Percentiles rank a stretch among this genome's conserved stretches.
phyloP scores from a whole-genome alignment of 2,888 invertebrate genomes.

The Acheta domesticus region DNA sequence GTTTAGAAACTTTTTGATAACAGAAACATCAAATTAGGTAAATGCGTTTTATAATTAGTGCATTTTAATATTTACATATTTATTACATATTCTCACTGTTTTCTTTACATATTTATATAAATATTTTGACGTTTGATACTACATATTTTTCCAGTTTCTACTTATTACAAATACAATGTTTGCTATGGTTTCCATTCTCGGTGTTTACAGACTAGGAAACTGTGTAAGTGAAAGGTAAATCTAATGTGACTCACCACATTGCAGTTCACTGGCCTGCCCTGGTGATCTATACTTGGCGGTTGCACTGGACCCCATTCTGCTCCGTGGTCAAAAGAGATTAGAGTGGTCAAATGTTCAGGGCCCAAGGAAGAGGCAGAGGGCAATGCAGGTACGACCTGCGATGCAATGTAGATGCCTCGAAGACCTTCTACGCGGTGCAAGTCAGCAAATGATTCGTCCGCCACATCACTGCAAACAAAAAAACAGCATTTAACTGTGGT shows the following conservation, averaged over 20 bases:
- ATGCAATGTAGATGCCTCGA: slow-evolving; percentile 85
- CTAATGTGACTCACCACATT: slow-evolving; percentile 46
- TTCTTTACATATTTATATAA: no score
- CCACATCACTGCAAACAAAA: slow-evolving; percentile 47
- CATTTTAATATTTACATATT: no score
- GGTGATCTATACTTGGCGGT: slow-evolving; percentile 66
- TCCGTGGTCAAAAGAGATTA: slow-evolving; percentile 85
- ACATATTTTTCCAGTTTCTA: no score
- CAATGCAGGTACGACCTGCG: slow-evolving; percentile 55
- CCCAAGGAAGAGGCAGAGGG: slow-evolving; percentile 49
- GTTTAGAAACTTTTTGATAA: no score
- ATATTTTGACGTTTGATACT: no score
- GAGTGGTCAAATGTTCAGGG: slow-evolving; percentile 71
- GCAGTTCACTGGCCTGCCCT: slow-evolving; percentile 67
- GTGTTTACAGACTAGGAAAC: no score
- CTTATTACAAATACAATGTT: no score
- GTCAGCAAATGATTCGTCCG: slow-evolving; percentile 81
- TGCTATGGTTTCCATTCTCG: no score
- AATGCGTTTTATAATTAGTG: no score
- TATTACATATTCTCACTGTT: no score
- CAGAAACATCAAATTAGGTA: no score
- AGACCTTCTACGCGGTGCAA: slow-evolving; percentile 83
- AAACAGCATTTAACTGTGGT: no score
- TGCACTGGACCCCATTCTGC: slow-evolving; percentile 74
- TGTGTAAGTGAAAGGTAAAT: not conserved